A percentile compares a stretch with the other conserved stretches of the same genome.
Evolutionary conservation across 2,113 vertebrate species (phyloP).

Genomic region (Numenius arquata): DNA sequence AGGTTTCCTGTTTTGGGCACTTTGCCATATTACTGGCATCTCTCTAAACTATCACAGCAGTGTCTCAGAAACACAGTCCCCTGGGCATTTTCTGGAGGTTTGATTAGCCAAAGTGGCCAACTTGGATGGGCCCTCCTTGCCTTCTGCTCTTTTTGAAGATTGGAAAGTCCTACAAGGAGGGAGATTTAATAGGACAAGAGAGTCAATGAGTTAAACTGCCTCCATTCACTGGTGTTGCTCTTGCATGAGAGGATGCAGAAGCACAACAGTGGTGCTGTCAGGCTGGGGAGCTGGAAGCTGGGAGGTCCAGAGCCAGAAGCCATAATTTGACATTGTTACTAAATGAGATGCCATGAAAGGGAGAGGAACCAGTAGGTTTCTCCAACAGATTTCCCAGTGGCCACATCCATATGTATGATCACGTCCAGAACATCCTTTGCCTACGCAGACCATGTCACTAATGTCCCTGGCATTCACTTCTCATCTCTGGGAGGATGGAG

Average conservation of each 20-base stretch:
- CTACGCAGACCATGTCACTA: accelerated
- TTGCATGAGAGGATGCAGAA: background rate
- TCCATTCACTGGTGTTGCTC: accelerated
- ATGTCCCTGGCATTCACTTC: background rate
- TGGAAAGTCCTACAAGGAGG: background rate
- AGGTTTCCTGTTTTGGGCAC: background rate
- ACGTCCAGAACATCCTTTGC: background rate
- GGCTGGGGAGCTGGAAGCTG: background rate
- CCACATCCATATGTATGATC: background rate
- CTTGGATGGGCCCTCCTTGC: background rate
- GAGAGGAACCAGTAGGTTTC: background rate
- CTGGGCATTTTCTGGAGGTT: background rate
- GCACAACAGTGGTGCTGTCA: background rate
- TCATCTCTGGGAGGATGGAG: background rate
- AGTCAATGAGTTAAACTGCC: background rate
- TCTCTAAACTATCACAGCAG: accelerated
- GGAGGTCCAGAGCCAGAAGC: background rate
- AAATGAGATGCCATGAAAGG: accelerated
- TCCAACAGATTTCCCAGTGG: background rate
- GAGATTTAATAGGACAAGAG: background rate
- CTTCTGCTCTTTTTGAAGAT: background rate
- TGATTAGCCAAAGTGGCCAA: background rate
- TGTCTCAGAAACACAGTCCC: accelerated
- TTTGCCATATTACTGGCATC: accelerated
- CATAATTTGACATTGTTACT: background rate